Evolutionary conservation across 2,888 invertebrate species (phyloP).

Genomic region (Agrotis exclamationis): DNA sequence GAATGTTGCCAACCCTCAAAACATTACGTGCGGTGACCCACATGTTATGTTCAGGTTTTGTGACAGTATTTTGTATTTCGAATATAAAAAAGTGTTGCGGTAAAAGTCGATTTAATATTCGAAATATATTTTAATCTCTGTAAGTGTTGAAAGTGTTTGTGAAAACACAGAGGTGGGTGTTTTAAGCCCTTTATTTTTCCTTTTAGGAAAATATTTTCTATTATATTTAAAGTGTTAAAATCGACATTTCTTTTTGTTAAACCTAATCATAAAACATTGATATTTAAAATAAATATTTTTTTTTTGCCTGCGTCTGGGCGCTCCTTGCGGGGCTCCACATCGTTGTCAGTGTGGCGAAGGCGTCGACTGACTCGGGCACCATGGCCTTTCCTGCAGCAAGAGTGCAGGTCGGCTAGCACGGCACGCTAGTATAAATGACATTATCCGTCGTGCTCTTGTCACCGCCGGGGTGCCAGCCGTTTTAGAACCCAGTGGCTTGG

Average conservation of each 20-base stretch:
- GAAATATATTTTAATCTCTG: constrained; percentile 33
- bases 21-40: constrained; percentile 56
- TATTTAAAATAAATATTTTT: constrained; percentile 6
- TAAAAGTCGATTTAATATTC: constrained; percentile 34
- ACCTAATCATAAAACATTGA: not conserved
- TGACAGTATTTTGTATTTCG: constrained; percentile 38
- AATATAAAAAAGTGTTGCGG: constrained; percentile 32
- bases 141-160: constrained; percentile 19
- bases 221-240: not conserved
- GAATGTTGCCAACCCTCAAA: constrained; percentile 57
- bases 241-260: too few species aligned
- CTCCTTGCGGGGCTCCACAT: too few species aligned
- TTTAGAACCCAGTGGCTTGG: too few species aligned
- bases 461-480: too few species aligned
- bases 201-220: not conserved
- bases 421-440: too few species aligned
- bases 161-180: constrained; percentile 12
- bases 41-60: constrained; percentile 43
- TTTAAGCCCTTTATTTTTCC: not conserved
- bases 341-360: too few species aligned
- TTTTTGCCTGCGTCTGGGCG: too few species aligned
- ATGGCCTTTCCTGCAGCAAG: too few species aligned
- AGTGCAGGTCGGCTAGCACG: too few species aligned
- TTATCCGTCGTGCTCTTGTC: too few species aligned
- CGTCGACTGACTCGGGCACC: too few species aligned